A percentile compares a stretch with the other conserved stretches of the same genome.
Evolutionary conservation across 2,113 vertebrate species (phyloP).

Genomic region (Cariama cristata): DNA sequence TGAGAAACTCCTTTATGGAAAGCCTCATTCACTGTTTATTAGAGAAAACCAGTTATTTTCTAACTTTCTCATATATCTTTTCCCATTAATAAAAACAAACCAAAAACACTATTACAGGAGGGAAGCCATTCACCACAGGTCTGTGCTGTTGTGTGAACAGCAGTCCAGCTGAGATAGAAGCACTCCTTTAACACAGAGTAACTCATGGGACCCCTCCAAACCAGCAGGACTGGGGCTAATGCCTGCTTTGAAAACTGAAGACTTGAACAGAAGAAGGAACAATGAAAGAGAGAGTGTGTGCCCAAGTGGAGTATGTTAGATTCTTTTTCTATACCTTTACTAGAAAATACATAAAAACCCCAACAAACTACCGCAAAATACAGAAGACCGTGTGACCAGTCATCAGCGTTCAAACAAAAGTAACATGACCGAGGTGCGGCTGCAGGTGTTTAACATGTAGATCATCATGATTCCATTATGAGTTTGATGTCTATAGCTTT

Average conservation of each 20-base stretch:
- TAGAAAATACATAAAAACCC: background rate
- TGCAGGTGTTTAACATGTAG: background rate
- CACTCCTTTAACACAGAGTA: background rate
- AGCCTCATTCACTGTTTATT: background rate
- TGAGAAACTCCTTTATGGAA: background rate
- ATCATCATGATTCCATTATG: background rate
- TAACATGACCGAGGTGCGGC: background rate
- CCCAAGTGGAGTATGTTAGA: background rate
- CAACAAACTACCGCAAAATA: background rate
- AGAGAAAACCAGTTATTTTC: background rate
- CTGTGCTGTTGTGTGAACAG: background rate
- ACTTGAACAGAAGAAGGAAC: background rate
- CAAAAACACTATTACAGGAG: background rate
- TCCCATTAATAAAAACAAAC: background rate
- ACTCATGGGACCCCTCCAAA: background rate
- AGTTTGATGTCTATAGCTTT: background rate
- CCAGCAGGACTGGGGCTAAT: background rate
- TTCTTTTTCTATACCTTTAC: background rate
- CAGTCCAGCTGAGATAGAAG: background rate
- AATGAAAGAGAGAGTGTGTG: background rate
- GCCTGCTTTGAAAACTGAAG: background rate
- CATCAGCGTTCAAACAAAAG: background rate
- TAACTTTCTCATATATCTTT: background rate
- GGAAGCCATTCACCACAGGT: background rate
- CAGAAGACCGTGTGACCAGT: background rate